Base-by-base conservation (phyloP, 1,140 invertebrate genomes). In the Trypoxylus dichotomus region DNA sequence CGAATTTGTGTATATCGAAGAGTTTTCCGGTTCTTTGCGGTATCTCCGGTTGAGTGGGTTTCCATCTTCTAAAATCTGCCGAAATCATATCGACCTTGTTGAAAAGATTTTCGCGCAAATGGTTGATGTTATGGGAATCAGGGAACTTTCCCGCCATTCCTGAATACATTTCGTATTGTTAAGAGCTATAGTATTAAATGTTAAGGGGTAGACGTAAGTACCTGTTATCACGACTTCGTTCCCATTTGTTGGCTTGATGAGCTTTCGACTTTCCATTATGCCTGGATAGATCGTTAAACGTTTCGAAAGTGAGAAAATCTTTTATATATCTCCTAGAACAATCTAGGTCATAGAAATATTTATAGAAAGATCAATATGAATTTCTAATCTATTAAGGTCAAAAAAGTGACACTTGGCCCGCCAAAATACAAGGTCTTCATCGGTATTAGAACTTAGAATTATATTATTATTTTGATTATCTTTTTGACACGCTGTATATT, bases 141-240 rank as follows among this genome's bases (percentile, higher is more conserved):
- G 96, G 96, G 86, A 96, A 96, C 82, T 92, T 90, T 24, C 96
- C 96, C 1, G 95, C 91, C 15, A 97, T 91, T 32, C 94, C 94
- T 37, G 21, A 25, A 68, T 54, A 15, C 3, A 11, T 19, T 25
- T 29, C 3, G 29, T 1, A 11, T 6, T 0, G 25, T 29, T 71
- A 32, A 3, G n/a, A 43, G 21, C 1, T 43, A 13, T 41, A 3
- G 37, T 37, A 0, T 6, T 74, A 37, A n/a, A 3, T 13, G 37
- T 2, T 42, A 6, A 41, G 2, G 1, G n/a, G n/a, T 74, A n/a
- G n/a, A n/a, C n/a, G 13, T 41, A 32, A 2, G n/a, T 42, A 74
- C 74, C 74, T 47, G 74, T 47, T 27, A 75, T 75, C 10, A 75
- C 74, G 2, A 75, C 43, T n/a, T 43, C 42, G 2, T 75, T 42